Conservation (phyloP, 2,797 vertebrate genomes). For the Pipistrellus pipistrellus region DNA sequence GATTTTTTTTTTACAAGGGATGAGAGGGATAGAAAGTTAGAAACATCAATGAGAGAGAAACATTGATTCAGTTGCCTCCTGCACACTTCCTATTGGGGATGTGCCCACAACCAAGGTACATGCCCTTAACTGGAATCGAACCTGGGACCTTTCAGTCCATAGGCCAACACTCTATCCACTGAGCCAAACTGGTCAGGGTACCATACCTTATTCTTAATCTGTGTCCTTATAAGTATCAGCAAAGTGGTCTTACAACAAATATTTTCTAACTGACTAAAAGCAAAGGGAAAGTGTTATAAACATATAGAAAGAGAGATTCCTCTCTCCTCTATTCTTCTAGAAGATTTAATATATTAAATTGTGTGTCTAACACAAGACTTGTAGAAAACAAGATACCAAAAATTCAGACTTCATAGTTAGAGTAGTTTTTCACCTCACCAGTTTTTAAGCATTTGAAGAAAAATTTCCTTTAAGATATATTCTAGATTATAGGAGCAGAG, state of each 20-base stretch:
- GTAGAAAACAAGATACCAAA: conserved; percentile 27
- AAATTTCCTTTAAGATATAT: background rate
- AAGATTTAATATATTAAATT: conserved; percentile 1
- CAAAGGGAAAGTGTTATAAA: background rate
- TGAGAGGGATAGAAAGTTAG: no score
- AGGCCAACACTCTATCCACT: no score
- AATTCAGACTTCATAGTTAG: background rate
- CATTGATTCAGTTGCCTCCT: no score
- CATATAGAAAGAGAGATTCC: background rate
- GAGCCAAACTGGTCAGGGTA: no score
- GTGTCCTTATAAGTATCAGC: background rate
- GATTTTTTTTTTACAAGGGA: no score
- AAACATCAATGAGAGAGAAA: no score
- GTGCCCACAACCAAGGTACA: no score
- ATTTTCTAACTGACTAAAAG: background rate
- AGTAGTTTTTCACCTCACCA: background rate
- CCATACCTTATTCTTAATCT: background rate
- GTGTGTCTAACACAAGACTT: background rate
- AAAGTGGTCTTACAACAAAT: conserved; percentile 5
- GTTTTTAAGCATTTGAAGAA: conserved; percentile 9
- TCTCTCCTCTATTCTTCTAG: background rate
- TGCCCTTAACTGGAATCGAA: no score
- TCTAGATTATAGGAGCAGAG: background rate
- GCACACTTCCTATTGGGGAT: no score
- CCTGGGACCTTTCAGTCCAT: no score